phyloP scores from a whole-genome alignment of 2,888 invertebrate species.

The Oasisia sp. region DNA sequence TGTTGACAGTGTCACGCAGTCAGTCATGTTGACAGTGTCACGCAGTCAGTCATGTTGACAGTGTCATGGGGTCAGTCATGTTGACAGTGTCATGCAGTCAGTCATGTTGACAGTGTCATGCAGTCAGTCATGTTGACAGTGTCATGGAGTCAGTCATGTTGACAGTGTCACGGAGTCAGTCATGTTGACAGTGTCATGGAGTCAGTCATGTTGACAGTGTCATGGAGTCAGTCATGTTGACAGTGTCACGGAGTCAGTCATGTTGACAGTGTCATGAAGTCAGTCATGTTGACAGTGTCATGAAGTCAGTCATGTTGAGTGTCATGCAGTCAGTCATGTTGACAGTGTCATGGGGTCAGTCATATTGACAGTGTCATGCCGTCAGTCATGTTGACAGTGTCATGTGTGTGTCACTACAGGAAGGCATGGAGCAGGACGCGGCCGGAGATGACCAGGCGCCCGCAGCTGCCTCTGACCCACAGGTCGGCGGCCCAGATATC shows the following conservation, averaged over 20 bases:
- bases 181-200: too few species aligned
- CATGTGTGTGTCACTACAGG: background rate
- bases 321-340: too few species aligned
- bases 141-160: background rate
- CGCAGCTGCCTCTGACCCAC: constrained; percentile 17
- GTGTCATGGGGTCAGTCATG: background rate
- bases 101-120: too few species aligned
- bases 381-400: background rate
- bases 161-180: background rate
- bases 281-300: too few species aligned
- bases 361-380: background rate
- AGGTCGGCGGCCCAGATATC: constrained; percentile 25
- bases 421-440: background rate
- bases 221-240: too few species aligned
- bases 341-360: too few species aligned
- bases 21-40: too few species aligned
- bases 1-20: background rate
- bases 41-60: background rate
- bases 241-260: too few species aligned
- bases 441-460: constrained; percentile 23
- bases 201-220: too few species aligned
- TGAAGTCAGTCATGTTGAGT: too few species aligned
- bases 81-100: background rate
- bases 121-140: background rate
- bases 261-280: too few species aligned